phyloP scores from a whole-genome alignment of 1,140 invertebrate species.

The Uloborus diversus region DNA sequence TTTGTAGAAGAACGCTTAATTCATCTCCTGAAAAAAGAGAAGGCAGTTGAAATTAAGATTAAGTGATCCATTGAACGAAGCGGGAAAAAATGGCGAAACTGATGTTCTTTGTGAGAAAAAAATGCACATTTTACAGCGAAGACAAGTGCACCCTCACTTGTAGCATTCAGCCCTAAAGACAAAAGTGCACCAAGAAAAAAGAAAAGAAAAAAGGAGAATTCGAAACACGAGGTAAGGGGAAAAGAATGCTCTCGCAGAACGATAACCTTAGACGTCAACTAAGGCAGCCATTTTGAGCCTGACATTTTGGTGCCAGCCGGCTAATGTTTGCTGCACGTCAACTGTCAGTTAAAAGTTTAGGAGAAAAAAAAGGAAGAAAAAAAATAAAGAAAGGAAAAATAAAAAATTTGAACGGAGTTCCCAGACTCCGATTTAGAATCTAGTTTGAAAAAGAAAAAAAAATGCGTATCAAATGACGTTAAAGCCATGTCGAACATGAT shows the following conservation, averaged over 20 bases:
- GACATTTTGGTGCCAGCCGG: conserved; percentile 23
- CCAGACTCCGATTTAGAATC: not conserved
- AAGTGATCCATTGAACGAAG: not conserved
- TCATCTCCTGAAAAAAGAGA: not conserved
- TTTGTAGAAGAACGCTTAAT: not conserved
- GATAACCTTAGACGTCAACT: conserved; percentile 38
- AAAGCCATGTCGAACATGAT: conserved; percentile 36
- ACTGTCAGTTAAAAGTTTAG: conserved; percentile 10
- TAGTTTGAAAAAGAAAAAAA: not conserved
- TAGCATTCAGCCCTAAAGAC: not conserved
- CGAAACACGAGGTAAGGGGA: not conserved
- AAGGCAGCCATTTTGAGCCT: conserved; percentile 26
- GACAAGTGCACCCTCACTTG: not conserved
- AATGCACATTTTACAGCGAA: no score
- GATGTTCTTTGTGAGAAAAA: no score
- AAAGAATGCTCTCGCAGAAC: conserved; percentile 22
- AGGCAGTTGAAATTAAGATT: not conserved
- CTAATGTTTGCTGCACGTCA: conserved; percentile 37
- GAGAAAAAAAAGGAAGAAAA: not conserved
- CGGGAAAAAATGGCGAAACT: no score
- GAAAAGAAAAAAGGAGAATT: not conserved
- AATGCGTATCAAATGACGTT: conserved; percentile 10
- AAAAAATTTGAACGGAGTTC: not conserved
- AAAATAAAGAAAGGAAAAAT: conserved; percentile 3
- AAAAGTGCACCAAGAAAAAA: not conserved